phyloP scores from a whole-genome alignment of 2,888 invertebrate genomes.

The Petrolisthes cinctipes region DNA sequence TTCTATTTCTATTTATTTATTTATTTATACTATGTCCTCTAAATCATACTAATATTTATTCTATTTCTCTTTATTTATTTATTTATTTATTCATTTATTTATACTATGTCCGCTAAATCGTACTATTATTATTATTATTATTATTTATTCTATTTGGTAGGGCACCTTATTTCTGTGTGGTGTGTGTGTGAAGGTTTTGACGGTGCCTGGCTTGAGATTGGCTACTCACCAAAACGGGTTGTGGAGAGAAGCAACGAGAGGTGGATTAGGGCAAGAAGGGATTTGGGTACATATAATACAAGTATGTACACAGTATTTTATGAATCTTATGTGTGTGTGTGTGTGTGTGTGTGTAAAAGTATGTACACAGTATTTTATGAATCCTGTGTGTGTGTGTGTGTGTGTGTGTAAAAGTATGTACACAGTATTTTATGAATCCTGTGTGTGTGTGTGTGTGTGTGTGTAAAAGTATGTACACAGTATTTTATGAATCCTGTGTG shows the following conservation, averaged over 20 bases:
- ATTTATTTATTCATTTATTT: no score
- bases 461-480: background rate
- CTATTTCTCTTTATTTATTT: background rate
- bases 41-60: no score
- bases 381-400: background rate
- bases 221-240: background rate
- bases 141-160: no score
- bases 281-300: no score
- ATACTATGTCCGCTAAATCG: background rate
- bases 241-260: no score
- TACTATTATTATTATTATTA: no score
- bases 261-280: no score
- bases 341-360: background rate
- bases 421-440: no score
- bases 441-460: background rate
- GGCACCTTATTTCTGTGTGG: background rate
- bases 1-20: background rate
- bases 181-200: conserved; percentile 1
- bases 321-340: background rate
- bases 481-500: background rate
- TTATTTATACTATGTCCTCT: background rate
- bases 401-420: conserved; percentile 11
- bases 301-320: background rate
- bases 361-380: background rate
- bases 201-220: background rate